Conservation (phyloP, 2,888 invertebrate species). For the Luperina testacea region DNA sequence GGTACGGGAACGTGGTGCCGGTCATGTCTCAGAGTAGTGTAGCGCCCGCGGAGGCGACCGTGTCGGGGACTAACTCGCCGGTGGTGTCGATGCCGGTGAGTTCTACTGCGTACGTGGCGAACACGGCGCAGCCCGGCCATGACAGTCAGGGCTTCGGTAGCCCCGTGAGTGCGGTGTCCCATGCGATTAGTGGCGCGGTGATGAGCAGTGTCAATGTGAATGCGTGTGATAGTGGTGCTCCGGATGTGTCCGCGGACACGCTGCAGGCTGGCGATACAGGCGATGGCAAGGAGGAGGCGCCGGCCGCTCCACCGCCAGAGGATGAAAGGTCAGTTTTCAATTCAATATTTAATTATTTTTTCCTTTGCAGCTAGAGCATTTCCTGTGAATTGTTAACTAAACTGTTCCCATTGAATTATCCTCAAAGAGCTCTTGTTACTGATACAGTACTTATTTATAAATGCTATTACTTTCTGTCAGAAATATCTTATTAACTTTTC, state of each 20-base stretch:
- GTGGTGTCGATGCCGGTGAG: conserved; percentile 88
- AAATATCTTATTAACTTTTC: neutral
- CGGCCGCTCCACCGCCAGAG: conserved; percentile 80
- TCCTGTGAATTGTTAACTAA: conserved; percentile 7
- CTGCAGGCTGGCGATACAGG: conserved; percentile 82
- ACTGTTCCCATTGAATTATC: conserved; percentile 17
- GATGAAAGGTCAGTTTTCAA: conserved; percentile 87
- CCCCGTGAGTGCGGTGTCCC: conserved; percentile 89
- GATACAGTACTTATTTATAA: neutral
- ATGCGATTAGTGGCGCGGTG: conserved; percentile 85
- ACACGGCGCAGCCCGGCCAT: conserved; percentile 80
- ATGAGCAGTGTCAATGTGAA: conserved; percentile 88
- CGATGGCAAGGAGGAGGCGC: conserved; percentile 86
- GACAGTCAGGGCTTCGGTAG: conserved; percentile 89
- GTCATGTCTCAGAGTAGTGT: conserved; percentile 89
- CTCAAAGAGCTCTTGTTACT: conserved; percentile 9
- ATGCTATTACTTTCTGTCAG: neutral
- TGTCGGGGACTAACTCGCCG: conserved; percentile 89
- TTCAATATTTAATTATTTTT: neutral
- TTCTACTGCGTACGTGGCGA: conserved; percentile 82
- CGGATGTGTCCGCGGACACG: conserved; percentile 79
- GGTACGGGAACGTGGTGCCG: conserved; percentile 85
- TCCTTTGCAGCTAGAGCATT: conserved; percentile 1
- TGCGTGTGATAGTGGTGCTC: conserved; percentile 87
- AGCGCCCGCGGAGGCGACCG: conserved; percentile 84